Evolutionary conservation across 2,888 invertebrate genomes (phyloP), one percentile per base, ranked within the genome.

Genomic region (Corbicula japonica): DNA sequence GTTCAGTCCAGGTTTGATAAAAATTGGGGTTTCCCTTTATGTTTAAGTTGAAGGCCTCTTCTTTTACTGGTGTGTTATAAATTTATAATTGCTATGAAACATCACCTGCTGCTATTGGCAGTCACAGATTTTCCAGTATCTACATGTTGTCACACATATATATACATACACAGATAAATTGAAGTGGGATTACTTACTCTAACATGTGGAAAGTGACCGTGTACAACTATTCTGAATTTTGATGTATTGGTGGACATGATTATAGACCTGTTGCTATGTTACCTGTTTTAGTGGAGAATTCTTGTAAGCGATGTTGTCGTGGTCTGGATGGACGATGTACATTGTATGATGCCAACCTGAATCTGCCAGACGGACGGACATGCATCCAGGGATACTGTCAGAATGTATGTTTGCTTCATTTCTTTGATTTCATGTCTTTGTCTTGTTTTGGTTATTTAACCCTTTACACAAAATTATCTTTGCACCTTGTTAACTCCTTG

Each of bases 381-480:
- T 99, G 99, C 92, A 97, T 98, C 90, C 98, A 98, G 94, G 99
- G 99, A 48, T 98, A 98, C 94, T 99, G 99, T 92, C 77, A 86
- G 15, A 52, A 85, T 77, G 89, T 89, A 70, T 76, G 86, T 84
- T 21, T 8, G 38, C 8, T 28, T 34, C n/a, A 34, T 34, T 50
- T n/a, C 15, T 54, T 10, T 4, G 23, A 30, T 54, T 28, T 10
- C 18, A 44, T 62, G 8, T 62, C 21, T 21, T 26, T 3, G 41
- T 41, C 18, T 15, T 30, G 12, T 8, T 56, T 56, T 6, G 26
- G 15, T 26, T n/a, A n/a, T n/a, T n/a, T n/a, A n/a, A n/a, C n/a
- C n/a, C n/a, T n/a, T n/a, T n/a, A n/a, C n/a, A n/a, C n/a, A n/a
- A n/a, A n/a, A n/a, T n/a, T n/a, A n/a, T n/a, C n/a, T n/a, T n/a